A percentile compares a stretch with the other conserved stretches of the same genome.
Evolutionary conservation across 2,113 vertebrate species (phyloP).

Genomic region (Tauraco erythrolophus): DNA sequence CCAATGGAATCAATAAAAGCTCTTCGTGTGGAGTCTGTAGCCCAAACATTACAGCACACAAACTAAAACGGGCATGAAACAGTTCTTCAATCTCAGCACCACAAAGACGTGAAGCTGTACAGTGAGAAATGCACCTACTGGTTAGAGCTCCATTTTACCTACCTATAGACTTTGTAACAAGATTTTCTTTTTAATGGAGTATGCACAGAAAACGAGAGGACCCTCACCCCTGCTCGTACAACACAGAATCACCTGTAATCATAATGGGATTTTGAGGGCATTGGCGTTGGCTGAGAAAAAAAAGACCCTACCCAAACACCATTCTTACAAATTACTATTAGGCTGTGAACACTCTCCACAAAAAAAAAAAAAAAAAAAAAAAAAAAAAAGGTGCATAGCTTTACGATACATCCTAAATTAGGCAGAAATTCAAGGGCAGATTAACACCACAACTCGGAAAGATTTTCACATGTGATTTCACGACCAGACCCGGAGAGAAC

Average conservation of each 20-base stretch:
- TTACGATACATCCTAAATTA: constrained; percentile 22
- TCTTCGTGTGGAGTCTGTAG: background rate
- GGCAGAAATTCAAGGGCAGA: constrained; percentile 47
- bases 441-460: constrained; percentile 31
- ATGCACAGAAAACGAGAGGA: background rate
- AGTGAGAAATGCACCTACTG: background rate
- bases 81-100: background rate
- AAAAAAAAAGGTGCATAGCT: background rate
- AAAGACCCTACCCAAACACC: background rate
- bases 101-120: background rate
- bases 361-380: accelerated
- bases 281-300: background rate
- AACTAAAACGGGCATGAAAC: background rate
- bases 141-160: background rate
- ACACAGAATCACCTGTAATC: background rate
- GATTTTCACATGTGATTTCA: constrained; percentile 61
- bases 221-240: background rate
- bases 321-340: background rate
- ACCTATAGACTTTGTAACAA: background rate
- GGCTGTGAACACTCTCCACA: background rate
- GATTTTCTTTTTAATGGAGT: background rate
- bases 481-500: constrained; percentile 3
- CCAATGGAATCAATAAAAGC: background rate
- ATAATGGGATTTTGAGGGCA: background rate
- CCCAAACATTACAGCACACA: background rate